Base-by-base conservation (phyloP, 2,888 invertebrate species). In the Eupithecia insigniata region DNA sequence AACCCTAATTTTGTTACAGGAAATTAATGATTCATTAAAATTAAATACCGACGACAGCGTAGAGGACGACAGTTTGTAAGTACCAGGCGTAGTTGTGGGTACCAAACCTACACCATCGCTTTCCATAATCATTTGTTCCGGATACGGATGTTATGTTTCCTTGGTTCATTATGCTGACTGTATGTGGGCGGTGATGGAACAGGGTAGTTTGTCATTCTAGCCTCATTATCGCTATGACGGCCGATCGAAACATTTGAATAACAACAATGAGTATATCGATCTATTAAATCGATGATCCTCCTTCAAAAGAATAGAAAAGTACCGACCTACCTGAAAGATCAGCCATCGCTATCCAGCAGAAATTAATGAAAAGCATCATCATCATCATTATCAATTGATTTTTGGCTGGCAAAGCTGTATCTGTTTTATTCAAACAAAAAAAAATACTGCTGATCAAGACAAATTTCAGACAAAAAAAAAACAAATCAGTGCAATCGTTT, bases 191-290 rank as follows among this genome's bases (percentile, higher is more conserved):
- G 83, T 87, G 86, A 87, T 86, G 83, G 82, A 89, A 84, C 82
- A 87, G 87, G 85, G 85, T 88, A 88, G 87, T 90, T 90, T 90
- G 85, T 91, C 89, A 90, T 88, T 84, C 80, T 82, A 85, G 83
- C 82, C 86, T 88, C 86, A 88, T 90, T 89, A 89, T 82, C 71
- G 64, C 76, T 69, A 82, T 86, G 85, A 85, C 60, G 83, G 81
- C 78, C 76, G 83, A 85, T 87, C 80, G 78, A 82, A 76, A 78
- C 79, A 82, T 90, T 90, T 90, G 81, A 89, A 89, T 89, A 87
- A 87, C 85, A 87, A 87, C 85, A 87, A 88, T 87, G 77, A 55
- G 5, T 26, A 26, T 26, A 12, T 26, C 14, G 73, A 18, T 76
- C 28, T 60, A 60, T 60, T 51, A 43, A n/a, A 51, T 10, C 46